Conservation (phyloP, 2,113 vertebrate genomes). For the Apteryx owenii region DNA sequence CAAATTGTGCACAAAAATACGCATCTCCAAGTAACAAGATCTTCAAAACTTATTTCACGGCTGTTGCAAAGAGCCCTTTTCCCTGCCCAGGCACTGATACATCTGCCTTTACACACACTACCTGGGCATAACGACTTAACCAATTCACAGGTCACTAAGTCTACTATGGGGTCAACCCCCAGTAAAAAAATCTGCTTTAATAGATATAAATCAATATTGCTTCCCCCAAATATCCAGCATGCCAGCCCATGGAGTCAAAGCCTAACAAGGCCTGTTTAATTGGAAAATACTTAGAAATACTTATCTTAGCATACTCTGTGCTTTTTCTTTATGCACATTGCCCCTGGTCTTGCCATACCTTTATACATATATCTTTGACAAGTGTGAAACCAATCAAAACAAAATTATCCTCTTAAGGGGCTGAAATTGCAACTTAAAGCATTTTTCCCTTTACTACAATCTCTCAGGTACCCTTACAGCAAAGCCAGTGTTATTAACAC, state of each 20-base stretch:
- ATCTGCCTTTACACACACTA: fast-evolving
- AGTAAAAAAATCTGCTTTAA: too few species aligned
- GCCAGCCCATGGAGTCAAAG: neutral
- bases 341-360: neutral
- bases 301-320: fast-evolving
- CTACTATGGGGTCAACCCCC: neutral
- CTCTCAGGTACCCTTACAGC: neutral
- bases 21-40: neutral
- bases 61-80: neutral
- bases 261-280: fast-evolving
- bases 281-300: fast-evolving
- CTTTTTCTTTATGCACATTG: fast-evolving
- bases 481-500: neutral
- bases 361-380: neutral
- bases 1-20: neutral
- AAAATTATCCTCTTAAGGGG: too few species aligned
- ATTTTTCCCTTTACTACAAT: neutral
- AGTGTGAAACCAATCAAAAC: fast-evolving
- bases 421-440: neutral
- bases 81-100: neutral
- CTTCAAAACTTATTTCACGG: neutral
- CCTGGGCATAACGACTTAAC: too few species aligned
- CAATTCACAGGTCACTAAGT: fast-evolving
- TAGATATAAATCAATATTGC: fast-evolving
- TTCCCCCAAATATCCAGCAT: neutral